Conservation (phyloP, 2,797 vertebrate genomes). For the Mionectes olivaceus region DNA sequence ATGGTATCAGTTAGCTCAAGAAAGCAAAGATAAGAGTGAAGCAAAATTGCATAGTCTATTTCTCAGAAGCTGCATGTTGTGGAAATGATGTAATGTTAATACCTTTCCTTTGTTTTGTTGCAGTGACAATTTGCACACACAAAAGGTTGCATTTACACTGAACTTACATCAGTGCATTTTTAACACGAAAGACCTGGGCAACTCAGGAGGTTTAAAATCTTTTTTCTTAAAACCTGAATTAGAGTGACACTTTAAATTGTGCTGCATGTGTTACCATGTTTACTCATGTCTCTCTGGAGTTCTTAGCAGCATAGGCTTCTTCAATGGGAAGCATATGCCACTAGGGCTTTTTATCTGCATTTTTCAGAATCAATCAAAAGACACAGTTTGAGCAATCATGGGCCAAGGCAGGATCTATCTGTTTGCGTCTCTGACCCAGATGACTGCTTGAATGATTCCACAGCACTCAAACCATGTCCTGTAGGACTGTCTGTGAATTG, state of each 20-base stretch:
- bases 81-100: neutral
- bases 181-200: neutral
- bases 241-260: constrained; percentile 48
- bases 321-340: constrained; percentile 6
- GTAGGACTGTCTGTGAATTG: neutral
- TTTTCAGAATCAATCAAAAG: constrained; percentile 62
- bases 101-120: neutral
- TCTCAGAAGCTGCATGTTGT: neutral
- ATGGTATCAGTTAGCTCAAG: neutral
- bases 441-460: neutral
- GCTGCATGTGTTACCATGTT: constrained; percentile 55
- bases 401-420: neutral
- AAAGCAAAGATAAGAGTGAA: neutral
- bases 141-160: neutral
- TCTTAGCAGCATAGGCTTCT: constrained; percentile 1
- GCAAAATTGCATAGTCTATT: neutral
- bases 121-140: neutral
- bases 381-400: constrained; percentile 17
- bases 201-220: constrained; percentile 18
- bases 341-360: constrained; percentile 46
- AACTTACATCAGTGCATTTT: neutral
- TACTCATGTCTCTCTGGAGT: constrained; percentile 22
- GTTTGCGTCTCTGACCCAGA: neutral
- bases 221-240: constrained; percentile 50
- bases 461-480: neutral